Conservation (phyloP, 2,888 invertebrate species). For the Chaetogeoica ovagalla region DNA sequence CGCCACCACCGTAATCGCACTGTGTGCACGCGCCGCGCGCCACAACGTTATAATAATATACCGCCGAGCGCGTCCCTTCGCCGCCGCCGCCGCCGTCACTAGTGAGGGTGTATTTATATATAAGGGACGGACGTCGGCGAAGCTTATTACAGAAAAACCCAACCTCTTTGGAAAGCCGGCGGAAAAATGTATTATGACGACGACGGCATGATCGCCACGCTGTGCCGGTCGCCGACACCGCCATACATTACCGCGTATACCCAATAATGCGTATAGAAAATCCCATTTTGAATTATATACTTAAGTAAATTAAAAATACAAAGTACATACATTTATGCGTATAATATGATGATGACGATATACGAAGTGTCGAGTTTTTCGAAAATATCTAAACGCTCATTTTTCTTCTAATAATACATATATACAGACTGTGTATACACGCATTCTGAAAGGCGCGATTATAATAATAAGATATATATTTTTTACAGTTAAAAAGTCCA, state of each 20-base stretch:
- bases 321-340: too few relatives aligned
- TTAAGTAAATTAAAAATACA: too few relatives aligned
- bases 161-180: constrained; percentile 44
- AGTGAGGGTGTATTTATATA: too few relatives aligned
- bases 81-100: neutral
- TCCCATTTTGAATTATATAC: too few relatives aligned
- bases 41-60: constrained; percentile 17
- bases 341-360: too few relatives aligned
- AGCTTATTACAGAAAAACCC: constrained; percentile 33
- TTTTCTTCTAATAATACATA: too few relatives aligned
- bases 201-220: neutral
- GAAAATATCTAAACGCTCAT: too few relatives aligned
- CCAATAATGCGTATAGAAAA: neutral
- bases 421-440: too few relatives aligned
- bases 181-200: neutral
- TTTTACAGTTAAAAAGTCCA: too few relatives aligned
- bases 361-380: too few relatives aligned
- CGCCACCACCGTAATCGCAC: constrained; percentile 42
- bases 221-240: neutral
- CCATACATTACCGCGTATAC: neutral
- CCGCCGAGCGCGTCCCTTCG: constrained; percentile 1
- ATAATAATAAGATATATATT: too few relatives aligned
- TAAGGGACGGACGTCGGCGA: neutral
- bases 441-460: too few relatives aligned
- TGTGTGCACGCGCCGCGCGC: constrained; percentile 27